Evolutionary conservation across 1,140 invertebrate genomes (phyloP).

Genomic region (Tachypleus tridentatus): DNA sequence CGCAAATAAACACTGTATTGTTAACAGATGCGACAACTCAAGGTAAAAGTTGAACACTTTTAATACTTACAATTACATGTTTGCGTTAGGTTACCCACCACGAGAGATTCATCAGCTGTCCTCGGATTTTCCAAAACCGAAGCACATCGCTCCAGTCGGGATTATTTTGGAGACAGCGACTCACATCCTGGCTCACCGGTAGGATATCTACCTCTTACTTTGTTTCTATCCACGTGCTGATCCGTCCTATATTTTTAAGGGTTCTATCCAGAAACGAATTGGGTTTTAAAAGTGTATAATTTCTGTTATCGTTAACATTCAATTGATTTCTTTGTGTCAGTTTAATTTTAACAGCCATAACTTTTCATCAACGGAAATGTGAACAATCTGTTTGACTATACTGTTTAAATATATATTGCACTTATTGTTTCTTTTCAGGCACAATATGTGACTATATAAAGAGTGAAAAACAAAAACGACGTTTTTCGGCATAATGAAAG

Average conservation of each 20-base stretch:
- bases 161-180: slow-evolving; percentile 60
- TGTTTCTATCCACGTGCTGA: not conserved
- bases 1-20: too few relatives aligned
- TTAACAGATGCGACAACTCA: not conserved
- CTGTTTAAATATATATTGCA: too few relatives aligned
- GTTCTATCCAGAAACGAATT: not conserved
- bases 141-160: slow-evolving; percentile 24
- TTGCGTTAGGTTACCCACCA: slow-evolving; percentile 21
- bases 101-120: slow-evolving; percentile 26
- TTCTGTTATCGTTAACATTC: not conserved
- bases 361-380: too few relatives aligned
- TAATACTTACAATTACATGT: not conserved
- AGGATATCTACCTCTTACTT: slow-evolving; percentile 36
- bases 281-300: not conserved
- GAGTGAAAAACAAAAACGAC: too few relatives aligned
- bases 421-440: too few relatives aligned
- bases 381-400: too few relatives aligned
- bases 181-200: slow-evolving; percentile 69
- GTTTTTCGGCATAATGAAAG: too few relatives aligned
- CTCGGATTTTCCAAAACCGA: slow-evolving; percentile 24
- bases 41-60: not conserved
- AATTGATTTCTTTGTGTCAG: not conserved
- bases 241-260: too few relatives aligned
- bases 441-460: too few relatives aligned
- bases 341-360: too few relatives aligned